phyloP scores from a whole-genome alignment of 2,888 invertebrate genomes.

The Marasmarcha lunaedactyla region DNA sequence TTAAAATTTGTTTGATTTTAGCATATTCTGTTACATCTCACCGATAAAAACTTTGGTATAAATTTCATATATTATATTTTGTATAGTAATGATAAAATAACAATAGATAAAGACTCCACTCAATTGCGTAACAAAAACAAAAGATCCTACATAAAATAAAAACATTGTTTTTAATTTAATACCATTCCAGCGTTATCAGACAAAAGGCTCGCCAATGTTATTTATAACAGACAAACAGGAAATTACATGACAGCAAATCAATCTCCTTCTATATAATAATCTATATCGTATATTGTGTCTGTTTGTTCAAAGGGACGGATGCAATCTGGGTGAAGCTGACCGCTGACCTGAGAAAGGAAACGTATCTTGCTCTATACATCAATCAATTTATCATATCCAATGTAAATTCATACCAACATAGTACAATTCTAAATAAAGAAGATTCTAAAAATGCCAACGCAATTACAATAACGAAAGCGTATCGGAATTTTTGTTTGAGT shows the following conservation, averaged over 20 bases:
- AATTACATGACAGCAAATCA: not conserved
- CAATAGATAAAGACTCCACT: too few species aligned
- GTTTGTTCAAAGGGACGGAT: slow-evolving; percentile 1
- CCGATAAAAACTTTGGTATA: too few species aligned
- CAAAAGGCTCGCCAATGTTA: too few species aligned
- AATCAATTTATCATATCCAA: not conserved
- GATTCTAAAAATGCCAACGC: not conserved
- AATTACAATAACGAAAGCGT: slow-evolving; percentile 1
- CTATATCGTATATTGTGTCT: not conserved
- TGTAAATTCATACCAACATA: not conserved
- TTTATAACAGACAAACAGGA: not conserved
- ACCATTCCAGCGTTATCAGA: too few species aligned
- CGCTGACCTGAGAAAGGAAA: not conserved
- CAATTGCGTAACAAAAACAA: too few species aligned
- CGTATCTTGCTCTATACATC: not conserved
- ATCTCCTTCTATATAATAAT: not conserved
- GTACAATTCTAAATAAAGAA: not conserved
- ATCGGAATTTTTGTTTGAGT: not conserved
- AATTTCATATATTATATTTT: too few species aligned
- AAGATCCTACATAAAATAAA: too few species aligned
- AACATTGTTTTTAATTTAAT: too few species aligned
- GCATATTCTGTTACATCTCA: too few species aligned
- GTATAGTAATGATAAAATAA: too few species aligned
- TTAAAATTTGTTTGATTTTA: too few species aligned
- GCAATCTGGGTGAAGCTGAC: not conserved